These are phyloP conservation scores for Trididemnum clinides DNA, from an alignment of 23 tunicate genomes.

Conservation along the genomic window DNA sequence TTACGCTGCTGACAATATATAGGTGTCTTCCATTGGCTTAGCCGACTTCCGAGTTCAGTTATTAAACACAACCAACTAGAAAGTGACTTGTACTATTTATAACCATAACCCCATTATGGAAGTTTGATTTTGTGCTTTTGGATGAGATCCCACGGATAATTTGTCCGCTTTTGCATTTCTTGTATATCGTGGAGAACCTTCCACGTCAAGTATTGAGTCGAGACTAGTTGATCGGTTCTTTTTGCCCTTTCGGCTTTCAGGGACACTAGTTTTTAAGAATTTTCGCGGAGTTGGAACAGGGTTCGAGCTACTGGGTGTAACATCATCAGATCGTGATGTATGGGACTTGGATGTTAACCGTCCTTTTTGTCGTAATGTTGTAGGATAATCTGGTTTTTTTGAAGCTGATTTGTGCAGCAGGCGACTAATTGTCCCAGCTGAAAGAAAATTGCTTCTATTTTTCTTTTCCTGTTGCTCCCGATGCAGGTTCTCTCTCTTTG, in stretches of 20 bases:
- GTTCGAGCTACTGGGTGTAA: not conserved
- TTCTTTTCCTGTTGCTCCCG: conserved; percentile 16
- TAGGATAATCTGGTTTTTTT: not conserved
- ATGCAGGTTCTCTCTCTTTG: conserved; percentile 61
- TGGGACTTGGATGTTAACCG: not conserved
- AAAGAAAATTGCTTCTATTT: not conserved
- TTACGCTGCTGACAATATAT: no score
- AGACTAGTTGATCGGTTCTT: conserved; percentile 40
- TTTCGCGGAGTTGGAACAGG: conserved; percentile 54
- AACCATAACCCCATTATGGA: conserved; percentile 49
- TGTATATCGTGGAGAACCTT: not conserved
- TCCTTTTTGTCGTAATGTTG: not conserved
- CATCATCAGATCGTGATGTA: not conserved
- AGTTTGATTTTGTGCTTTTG: not conserved
- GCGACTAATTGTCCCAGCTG: not conserved
- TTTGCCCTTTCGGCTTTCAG: not conserved
- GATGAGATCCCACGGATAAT: not conserved
- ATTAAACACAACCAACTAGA: no score
- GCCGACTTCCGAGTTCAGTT: no score
- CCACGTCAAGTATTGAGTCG: conserved; percentile 6
- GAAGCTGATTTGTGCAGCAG: not conserved
- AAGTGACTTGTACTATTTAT: not conserved
- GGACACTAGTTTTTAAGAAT: conserved; percentile 21
- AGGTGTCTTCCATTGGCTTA: no score
- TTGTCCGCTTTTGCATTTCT: not conserved